Base-by-base conservation (phyloP, 2,113 vertebrate species). In the Mohoua ochrocephala region DNA sequence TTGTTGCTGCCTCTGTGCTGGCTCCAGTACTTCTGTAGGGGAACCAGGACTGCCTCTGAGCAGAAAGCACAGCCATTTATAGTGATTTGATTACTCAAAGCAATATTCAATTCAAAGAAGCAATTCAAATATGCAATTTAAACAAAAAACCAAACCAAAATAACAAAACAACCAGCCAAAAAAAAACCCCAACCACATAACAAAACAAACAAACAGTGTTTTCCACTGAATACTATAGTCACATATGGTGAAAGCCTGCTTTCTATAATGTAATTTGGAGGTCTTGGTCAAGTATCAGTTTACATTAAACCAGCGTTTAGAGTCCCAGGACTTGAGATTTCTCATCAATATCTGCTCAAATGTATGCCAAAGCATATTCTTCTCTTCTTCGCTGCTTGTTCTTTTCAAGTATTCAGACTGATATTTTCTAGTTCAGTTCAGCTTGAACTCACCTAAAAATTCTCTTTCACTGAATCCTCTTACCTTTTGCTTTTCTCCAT, bases 111-210 rank as follows among this genome's bases (percentile, higher is more conserved):
- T 53, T 52, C 45, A 77, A 88, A 50, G 9, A 82, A 65, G 0
- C 5, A 70, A 74, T 79, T 68, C 10, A 91, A 76, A 68, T 76
- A 63, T 10, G 12, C 6, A 37, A 24, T 60, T 50, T 5, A 39
- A 49, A 33, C 14, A 41, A 45, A 37, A 26, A 47, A 5, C 0
- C 5, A 41, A 27, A 65, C 8, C 4, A 76, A 61, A 79, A 37
- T 1, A 4, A 18, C 6, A 18, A 47, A 28, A 59, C 5, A 33
- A 26, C 6, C 7, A 7, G 7, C n/a, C 22, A 39, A 61, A 24
- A 9, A 7, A 11, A 10, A 11, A 2, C 2, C 3, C 4, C 13
- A 57, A 33, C 8, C 12, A 9, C 7, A 47, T 7, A 56, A 45
- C 12, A 52, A 35, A 60, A 6, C 0, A 2, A 56, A 6, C 11